Conservation (phyloP, 2,113 vertebrate species). For the Trichomycterus rosablanca region DNA sequence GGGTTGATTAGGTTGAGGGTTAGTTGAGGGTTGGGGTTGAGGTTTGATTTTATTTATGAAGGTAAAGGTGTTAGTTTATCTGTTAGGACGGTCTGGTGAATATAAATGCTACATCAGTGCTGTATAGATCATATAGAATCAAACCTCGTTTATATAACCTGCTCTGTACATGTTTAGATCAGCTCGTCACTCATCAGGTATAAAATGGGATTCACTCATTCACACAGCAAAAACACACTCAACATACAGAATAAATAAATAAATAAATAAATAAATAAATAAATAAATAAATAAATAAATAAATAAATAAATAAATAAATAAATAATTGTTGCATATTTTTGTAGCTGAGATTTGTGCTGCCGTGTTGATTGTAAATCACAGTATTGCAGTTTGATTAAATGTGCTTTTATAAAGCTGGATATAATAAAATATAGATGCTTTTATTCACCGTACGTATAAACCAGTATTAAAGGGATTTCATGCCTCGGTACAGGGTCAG, state of each 20-base stretch:
- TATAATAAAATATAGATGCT: not conserved
- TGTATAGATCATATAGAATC: too few species aligned
- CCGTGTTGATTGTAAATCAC: not conserved
- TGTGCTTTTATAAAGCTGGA: conserved; percentile 16
- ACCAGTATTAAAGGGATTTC: conserved; percentile 3
- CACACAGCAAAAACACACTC: not conserved
- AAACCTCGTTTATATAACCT: too few species aligned
- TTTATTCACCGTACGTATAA: not conserved
- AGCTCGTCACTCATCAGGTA: too few species aligned
- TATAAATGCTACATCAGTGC: too few species aligned
- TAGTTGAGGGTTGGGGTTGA: too few species aligned
- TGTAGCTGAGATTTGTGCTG: not conserved
- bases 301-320: too few species aligned
- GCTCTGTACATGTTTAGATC: too few species aligned
- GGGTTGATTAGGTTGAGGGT: too few species aligned
- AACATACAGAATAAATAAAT: too few species aligned
- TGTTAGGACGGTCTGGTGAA: too few species aligned
- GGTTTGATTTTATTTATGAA: too few species aligned
- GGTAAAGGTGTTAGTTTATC: too few species aligned
- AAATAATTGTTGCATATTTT: conserved; percentile 9
- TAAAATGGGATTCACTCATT: not conserved
- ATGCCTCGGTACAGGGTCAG: not conserved
- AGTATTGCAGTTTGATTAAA: conserved; percentile 21
- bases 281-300: not conserved
- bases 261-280: not conserved